Conservation (phyloP, 30 jellyfish, hydroid and myxozoan genomes). For the Aurelia coerulea region DNA sequence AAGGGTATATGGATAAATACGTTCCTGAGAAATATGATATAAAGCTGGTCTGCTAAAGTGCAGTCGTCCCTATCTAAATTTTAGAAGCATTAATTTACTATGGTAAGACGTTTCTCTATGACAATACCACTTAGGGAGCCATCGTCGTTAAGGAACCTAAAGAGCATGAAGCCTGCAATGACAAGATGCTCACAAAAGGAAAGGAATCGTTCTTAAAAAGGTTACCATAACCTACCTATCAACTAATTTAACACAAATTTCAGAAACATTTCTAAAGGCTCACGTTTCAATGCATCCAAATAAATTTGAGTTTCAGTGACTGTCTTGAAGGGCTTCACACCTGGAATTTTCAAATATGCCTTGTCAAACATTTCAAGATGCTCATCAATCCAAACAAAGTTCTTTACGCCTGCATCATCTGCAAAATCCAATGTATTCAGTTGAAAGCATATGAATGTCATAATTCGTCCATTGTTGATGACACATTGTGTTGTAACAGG, state of each 20-base stretch:
- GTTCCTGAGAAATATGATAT: too few relatives aligned
- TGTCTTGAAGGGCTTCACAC: constrained; percentile 39
- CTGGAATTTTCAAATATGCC: constrained; percentile 60
- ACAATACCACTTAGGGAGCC: too few relatives aligned
- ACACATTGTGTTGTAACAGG: constrained; percentile 83
- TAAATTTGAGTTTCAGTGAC: constrained; percentile 34
- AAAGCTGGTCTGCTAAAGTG: too few relatives aligned
- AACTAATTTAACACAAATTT: constrained; percentile 34
- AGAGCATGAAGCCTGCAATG: too few relatives aligned
- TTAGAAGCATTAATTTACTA: too few relatives aligned
- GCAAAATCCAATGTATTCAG: constrained; percentile 78
- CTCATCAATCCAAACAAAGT: constrained; percentile 76
- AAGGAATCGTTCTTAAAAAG: too few relatives aligned
- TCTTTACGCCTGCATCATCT: constrained; percentile 66
- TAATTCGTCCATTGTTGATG: constrained; percentile 51
- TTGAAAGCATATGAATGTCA: constrained; percentile 76
- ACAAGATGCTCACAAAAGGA: too few relatives aligned
- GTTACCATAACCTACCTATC: too few relatives aligned
- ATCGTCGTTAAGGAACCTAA: too few relatives aligned
- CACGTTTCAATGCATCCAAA: constrained; percentile 44
- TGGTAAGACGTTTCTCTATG: too few relatives aligned
- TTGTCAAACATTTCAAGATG: constrained; percentile 62
- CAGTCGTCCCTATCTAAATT: too few relatives aligned
- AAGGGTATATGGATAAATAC: too few relatives aligned
- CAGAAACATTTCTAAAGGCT: constrained; percentile 37